A percentile compares a stretch with the other conserved stretches of the same genome.
phyloP scores from a whole-genome alignment of 2,888 invertebrate species.

The Andricus quercusramuli region DNA sequence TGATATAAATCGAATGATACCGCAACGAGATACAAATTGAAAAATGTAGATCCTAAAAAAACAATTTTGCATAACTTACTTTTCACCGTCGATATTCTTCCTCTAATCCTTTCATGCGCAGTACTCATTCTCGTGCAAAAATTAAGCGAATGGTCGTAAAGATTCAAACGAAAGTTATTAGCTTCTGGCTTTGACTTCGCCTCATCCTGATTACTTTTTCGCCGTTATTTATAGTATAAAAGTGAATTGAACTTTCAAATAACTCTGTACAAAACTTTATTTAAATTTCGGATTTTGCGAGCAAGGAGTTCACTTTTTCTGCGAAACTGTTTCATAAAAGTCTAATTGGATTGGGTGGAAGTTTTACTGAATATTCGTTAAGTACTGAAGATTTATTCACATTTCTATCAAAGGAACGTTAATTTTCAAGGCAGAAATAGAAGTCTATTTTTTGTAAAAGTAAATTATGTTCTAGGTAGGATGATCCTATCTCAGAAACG shows the following conservation, averaged over 20 bases:
- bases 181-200: neutral
- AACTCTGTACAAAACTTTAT: constrained; percentile 5
- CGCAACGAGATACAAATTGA: neutral
- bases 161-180: constrained; percentile 17
- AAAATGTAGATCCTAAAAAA: constrained; percentile 3
- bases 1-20: neutral
- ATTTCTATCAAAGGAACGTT: neutral
- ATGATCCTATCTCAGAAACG: neutral
- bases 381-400: no score
- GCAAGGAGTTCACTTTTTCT: neutral
- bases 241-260: constrained; percentile 19
- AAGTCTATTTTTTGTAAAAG: neutral
- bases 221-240: neutral
- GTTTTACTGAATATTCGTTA: neutral
- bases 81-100: neutral
- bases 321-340: neutral
- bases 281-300: neutral
- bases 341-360: neutral
- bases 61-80: neutral
- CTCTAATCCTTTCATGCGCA: neutral
- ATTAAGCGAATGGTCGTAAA: constrained; percentile 8
- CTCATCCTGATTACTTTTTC: neutral
- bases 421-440: neutral
- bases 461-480: neutral
- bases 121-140: neutral